Percentiles rank a stretch among this genome's conserved stretches.
These are phyloP conservation scores for Rhizomys pruinosus DNA, from an alignment of 2,113 vertebrate species.

Conservation along the genomic window DNA sequence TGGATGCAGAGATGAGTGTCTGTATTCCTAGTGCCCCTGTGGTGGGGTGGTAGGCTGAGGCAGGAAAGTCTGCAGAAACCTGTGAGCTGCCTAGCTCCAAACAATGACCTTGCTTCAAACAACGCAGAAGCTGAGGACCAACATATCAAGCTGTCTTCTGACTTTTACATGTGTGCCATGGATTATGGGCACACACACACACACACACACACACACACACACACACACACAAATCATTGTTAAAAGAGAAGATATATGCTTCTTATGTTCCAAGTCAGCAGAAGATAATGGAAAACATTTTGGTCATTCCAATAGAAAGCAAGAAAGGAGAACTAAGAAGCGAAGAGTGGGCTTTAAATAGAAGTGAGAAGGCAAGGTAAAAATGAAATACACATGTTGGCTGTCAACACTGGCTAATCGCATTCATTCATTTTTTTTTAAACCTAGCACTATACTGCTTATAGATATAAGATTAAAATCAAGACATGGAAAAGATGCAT, in stretches of 20 bases:
- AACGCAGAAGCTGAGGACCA: too few species aligned
- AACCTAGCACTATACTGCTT: background rate
- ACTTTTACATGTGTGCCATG: too few species aligned
- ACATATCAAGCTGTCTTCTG: too few species aligned
- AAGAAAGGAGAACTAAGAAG: background rate
- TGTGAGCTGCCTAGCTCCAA: too few species aligned
- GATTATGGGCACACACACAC: too few species aligned
- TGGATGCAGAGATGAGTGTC: background rate
- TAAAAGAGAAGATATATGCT: constrained; percentile 1
- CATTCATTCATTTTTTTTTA: background rate
- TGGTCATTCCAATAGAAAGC: background rate
- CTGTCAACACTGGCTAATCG: background rate
- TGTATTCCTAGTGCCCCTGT: too few species aligned
- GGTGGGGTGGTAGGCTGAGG: too few species aligned
- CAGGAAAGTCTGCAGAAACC: too few species aligned
- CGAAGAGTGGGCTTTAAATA: background rate
- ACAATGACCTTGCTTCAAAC: too few species aligned
- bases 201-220: background rate
- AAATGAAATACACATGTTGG: background rate
- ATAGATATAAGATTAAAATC: constrained; percentile 25
- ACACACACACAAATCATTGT: background rate
- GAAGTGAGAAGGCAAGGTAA: background rate
- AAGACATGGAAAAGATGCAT: background rate
- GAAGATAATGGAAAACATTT: background rate
- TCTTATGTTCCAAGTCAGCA: background rate